Evolutionary conservation across 2,797 vertebrate species (phyloP).

Genomic region (Naso thynnoides): DNA sequence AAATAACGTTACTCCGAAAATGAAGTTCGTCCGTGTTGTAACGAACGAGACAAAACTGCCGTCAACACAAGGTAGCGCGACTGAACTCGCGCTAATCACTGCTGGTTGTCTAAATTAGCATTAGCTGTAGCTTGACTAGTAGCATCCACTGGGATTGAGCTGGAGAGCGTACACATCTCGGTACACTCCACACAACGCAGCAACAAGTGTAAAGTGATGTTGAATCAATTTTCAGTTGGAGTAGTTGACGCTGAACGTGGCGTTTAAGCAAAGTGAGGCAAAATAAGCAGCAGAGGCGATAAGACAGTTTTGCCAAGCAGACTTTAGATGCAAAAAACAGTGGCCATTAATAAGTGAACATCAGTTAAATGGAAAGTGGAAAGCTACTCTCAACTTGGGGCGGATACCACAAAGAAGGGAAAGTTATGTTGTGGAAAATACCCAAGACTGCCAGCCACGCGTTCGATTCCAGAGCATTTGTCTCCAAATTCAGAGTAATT

Average conservation of each 20-base stretch:
- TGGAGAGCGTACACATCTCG: constrained; percentile 52
- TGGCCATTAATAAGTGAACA: constrained; percentile 13
- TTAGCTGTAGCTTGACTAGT: constrained; percentile 41
- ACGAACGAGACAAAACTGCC: not conserved
- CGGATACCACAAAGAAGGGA: constrained; percentile 61
- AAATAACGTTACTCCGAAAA: not conserved
- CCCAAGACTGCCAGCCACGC: constrained; percentile 37
- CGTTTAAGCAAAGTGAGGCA: not conserved
- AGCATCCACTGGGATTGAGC: constrained; percentile 42
- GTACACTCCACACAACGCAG: constrained; percentile 38
- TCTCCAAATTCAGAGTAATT: constrained; percentile 29
- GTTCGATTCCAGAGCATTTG: constrained; percentile 19
- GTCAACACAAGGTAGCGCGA: not conserved
- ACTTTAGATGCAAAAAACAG: constrained; percentile 25
- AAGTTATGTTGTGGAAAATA: constrained; percentile 70
- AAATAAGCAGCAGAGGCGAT: constrained; percentile 2
- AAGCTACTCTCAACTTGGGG: constrained; percentile 56
- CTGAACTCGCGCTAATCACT: constrained; percentile 27
- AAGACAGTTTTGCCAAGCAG: constrained; percentile 13
- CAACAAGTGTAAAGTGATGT: constrained; percentile 73
- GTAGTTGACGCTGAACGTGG: not conserved
- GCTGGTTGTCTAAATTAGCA: constrained; percentile 52
- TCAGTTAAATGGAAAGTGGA: constrained; percentile 39
- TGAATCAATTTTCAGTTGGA: constrained; percentile 24
- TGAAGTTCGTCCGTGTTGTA: constrained; percentile 13